phyloP scores from a whole-genome alignment of 2,113 vertebrate genomes.

The Ailurus styani region DNA sequence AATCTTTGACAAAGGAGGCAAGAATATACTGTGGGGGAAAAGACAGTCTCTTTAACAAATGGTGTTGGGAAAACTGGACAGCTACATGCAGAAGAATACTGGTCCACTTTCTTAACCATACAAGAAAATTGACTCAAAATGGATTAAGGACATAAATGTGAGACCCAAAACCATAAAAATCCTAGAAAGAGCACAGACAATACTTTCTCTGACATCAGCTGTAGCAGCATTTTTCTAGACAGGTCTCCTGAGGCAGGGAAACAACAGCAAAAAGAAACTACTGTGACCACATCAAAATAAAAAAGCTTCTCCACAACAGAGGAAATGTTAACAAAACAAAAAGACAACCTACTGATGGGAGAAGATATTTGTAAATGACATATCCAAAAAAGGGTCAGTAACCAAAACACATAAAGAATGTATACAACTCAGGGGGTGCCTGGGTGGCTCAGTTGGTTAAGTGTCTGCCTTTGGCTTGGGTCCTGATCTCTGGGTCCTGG shows the following conservation, averaged over 20 bases:
- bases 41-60: not conserved
- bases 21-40: not conserved
- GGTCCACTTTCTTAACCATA: not conserved
- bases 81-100: not conserved
- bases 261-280: not conserved
- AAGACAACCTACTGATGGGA: not conserved
- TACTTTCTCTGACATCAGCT: not conserved
- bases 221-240: not conserved
- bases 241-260: not conserved
- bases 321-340: not conserved
- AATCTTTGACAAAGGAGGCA: not conserved
- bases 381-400: not conserved
- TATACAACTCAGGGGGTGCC: not conserved
- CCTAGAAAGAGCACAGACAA: not conserved
- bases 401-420: not conserved
- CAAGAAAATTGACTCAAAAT: not conserved
- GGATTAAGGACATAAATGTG: not conserved
- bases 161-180: not conserved
- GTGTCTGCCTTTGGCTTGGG: too few relatives aligned
- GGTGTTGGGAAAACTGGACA: not conserved
- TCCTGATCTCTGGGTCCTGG: too few relatives aligned
- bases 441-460: too few relatives aligned
- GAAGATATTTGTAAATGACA: not conserved
- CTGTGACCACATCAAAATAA: not conserved
- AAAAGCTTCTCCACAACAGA: not conserved